Percentiles rank a stretch among this genome's conserved stretches.
These are phyloP conservation scores for Columba janthina DNA, from an alignment of 2,113 vertebrate species.

Conservation along the genomic window DNA sequence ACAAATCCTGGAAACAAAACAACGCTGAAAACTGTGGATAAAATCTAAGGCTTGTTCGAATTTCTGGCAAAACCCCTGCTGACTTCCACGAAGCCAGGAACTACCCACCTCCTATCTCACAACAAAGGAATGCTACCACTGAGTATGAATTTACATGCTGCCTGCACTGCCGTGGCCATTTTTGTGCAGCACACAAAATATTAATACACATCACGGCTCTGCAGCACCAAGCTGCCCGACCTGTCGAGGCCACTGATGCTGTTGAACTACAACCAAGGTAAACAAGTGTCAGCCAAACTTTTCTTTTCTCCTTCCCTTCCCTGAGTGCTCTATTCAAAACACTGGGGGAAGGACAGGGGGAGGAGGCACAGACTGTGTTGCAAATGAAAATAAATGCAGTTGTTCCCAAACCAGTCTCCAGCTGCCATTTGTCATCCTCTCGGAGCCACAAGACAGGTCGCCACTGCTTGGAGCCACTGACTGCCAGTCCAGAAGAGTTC, in stretches of 20 bases:
- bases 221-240: background rate
- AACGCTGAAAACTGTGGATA: background rate
- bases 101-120: background rate
- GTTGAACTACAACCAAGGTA: conserved; percentile 17
- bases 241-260: background rate
- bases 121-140: background rate
- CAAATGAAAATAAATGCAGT: conserved; percentile 38
- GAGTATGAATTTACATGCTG: background rate
- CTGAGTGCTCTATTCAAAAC: conserved; percentile 8
- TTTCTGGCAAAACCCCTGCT: background rate
- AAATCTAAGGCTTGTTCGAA: background rate
- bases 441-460: background rate
- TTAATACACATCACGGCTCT: background rate
- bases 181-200: background rate
- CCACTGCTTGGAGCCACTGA: background rate
- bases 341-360: background rate
- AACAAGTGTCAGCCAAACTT: conserved; percentile 38
- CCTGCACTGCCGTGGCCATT: background rate
- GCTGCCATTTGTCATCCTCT: conserved; percentile 39
- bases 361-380: conserved; percentile 41
- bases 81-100: background rate
- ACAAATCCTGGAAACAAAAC: conserved; percentile 13
- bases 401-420: conserved; percentile 23
- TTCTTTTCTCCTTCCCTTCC: conserved; percentile 13
- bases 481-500: background rate